phyloP scores from a whole-genome alignment of 53 echinoderm and acorn worm species.

The Temnopleurus reevesii region DNA sequence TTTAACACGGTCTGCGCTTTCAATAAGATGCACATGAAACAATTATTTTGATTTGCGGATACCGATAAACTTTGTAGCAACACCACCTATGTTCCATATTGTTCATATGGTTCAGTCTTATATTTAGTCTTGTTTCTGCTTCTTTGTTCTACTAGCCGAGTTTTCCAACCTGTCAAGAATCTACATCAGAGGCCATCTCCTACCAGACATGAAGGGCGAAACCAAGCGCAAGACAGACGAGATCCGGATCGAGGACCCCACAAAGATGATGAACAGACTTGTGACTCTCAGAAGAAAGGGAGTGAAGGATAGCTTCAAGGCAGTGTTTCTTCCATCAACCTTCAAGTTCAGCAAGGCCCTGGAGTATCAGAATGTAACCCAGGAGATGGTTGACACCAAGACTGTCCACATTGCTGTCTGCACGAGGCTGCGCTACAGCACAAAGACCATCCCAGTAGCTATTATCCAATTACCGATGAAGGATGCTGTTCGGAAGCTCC shows the following conservation, averaged over 20 bases:
- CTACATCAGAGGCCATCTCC: slow-evolving; percentile 79
- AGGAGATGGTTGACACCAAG: slow-evolving; percentile 70
- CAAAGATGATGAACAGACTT: slow-evolving; percentile 82
- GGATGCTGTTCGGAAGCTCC: slow-evolving; percentile 81
- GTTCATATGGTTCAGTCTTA: too few relatives aligned
- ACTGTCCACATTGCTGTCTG: slow-evolving; percentile 87
- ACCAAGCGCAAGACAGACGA: slow-evolving; percentile 93
- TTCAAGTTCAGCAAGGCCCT: slow-evolving; percentile 86
- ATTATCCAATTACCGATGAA: slow-evolving; percentile 86
- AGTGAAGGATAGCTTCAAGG: slow-evolving; percentile 84
- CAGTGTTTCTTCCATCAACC: slow-evolving; percentile 82
- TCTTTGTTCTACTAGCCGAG: slow-evolving; percentile 67
- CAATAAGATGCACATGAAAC: too few relatives aligned
- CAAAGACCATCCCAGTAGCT: slow-evolving; percentile 82
- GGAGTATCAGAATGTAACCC: slow-evolving; percentile 85
- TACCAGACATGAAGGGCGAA: slow-evolving; percentile 98
- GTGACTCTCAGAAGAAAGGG: slow-evolving; percentile 79
- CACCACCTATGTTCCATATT: too few relatives aligned
- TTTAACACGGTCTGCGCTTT: too few relatives aligned
- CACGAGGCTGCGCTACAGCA: slow-evolving; percentile 85
- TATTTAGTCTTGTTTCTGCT: not conserved
- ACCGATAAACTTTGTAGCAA: too few relatives aligned
- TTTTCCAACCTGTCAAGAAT: slow-evolving; percentile 84
- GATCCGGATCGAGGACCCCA: slow-evolving; percentile 72
- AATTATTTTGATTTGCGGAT: too few relatives aligned